These are phyloP conservation scores for Cosmia pyralina DNA, from an alignment of 2,888 invertebrate genomes.

Conservation along the genomic window DNA sequence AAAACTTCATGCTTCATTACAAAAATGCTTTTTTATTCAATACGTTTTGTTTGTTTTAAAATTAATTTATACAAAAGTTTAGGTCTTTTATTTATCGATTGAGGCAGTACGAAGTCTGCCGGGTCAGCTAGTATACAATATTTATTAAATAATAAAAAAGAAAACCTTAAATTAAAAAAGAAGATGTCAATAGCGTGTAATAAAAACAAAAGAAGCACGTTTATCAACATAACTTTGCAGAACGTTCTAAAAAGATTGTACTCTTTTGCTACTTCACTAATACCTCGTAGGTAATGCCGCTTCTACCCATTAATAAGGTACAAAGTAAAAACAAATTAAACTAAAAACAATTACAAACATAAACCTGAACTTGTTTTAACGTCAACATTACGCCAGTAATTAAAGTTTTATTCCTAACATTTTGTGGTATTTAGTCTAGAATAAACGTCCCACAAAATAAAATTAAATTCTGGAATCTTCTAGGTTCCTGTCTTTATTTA, in stretches of 20 bases:
- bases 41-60: too few species aligned
- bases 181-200: neutral
- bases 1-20: too few species aligned
- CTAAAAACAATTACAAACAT: slow-evolving; percentile 13
- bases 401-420: slow-evolving; percentile 37
- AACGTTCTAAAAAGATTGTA: neutral
- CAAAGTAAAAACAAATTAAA: slow-evolving; percentile 20
- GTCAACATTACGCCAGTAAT: slow-evolving; percentile 36
- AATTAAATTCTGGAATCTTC: slow-evolving; percentile 35
- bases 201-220: slow-evolving; percentile 13
- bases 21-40: too few species aligned
- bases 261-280: neutral
- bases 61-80: too few species aligned
- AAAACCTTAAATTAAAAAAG: too few species aligned
- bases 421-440: slow-evolving; percentile 33
- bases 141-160: too few species aligned
- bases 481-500: slow-evolving; percentile 29
- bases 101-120: too few species aligned
- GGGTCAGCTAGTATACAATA: too few species aligned
- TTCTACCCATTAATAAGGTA: neutral
- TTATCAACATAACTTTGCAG: slow-evolving; percentile 6
- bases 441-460: slow-evolving; percentile 35
- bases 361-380: slow-evolving; percentile 21
- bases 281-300: too few species aligned
- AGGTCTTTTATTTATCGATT: too few species aligned